These are phyloP conservation scores for Erethizon dorsatum DNA, from an alignment of 2,797 vertebrate genomes.

Conservation along the genomic window DNA sequence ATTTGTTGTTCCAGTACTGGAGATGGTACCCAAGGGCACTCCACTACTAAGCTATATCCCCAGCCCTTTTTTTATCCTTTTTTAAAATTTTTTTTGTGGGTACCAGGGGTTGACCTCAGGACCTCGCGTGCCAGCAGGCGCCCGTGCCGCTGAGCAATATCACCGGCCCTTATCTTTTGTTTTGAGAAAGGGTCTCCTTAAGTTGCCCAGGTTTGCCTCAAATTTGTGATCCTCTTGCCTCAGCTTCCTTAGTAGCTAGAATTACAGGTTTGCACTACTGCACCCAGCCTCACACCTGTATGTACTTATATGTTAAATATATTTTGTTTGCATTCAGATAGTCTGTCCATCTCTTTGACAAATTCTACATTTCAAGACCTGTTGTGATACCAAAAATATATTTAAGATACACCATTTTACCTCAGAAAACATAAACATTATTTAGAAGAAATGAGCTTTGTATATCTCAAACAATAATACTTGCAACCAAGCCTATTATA, in stretches of 20 bases:
- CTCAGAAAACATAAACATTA: background rate
- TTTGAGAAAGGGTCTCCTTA: background rate
- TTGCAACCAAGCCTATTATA: background rate
- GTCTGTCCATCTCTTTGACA: background rate
- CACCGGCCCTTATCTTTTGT: background rate
- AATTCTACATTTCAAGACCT: background rate
- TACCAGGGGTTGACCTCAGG: too few species aligned
- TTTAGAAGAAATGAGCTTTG: background rate
- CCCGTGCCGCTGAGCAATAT: background rate
- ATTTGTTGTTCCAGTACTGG: background rate
- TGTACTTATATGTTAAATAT: slow-evolving; percentile 26
- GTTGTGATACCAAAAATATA: background rate
- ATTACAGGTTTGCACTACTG: background rate
- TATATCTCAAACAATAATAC: slow-evolving; percentile 5
- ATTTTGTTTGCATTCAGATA: background rate
- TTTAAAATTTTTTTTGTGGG: too few species aligned
- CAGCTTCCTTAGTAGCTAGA: background rate
- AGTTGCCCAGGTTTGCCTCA: background rate
- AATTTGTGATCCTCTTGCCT: background rate
- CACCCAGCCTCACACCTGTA: background rate
- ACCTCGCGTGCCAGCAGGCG: too few species aligned
- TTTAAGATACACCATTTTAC: background rate
- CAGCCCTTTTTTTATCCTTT: background rate
- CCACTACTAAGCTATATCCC: background rate
- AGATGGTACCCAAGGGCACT: background rate